Evolutionary conservation across 2,888 invertebrate genomes (phyloP).

Genomic region (Diarsia brunnea): DNA sequence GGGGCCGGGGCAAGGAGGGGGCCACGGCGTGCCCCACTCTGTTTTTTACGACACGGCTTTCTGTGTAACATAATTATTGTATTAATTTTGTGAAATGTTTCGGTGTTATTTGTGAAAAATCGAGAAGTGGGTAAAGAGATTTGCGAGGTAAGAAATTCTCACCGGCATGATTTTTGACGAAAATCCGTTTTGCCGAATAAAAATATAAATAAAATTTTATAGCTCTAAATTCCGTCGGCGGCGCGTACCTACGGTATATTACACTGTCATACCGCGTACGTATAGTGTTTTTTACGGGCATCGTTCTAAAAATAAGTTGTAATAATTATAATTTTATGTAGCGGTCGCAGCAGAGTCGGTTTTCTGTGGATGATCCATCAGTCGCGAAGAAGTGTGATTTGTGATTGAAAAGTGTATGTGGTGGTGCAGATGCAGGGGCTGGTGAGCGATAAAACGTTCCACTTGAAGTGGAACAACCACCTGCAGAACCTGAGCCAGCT

Average conservation of each 20-base stretch:
- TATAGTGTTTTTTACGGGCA: constrained; percentile 91
- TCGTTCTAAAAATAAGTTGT: constrained; percentile 91
- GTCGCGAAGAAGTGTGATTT: constrained; percentile 85
- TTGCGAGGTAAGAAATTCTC: constrained; percentile 87
- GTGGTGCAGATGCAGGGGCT: constrained; percentile 90
- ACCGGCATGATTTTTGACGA: constrained; percentile 80
- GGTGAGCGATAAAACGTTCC: constrained; percentile 92
- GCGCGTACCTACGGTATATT: constrained; percentile 90
- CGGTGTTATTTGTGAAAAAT: constrained; percentile 90
- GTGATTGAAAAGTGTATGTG: constrained; percentile 85
- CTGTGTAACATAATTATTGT: constrained; percentile 91
- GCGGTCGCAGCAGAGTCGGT: constrained; percentile 89
- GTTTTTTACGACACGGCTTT: constrained; percentile 91
- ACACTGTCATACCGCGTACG: constrained; percentile 91
- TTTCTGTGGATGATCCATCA: constrained; percentile 87
- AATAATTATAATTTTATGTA: constrained; percentile 91
- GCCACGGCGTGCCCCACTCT: constrained; percentile 91
- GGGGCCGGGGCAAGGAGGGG: constrained; percentile 90
- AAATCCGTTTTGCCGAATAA: constrained; percentile 81
- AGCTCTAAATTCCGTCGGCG: constrained; percentile 89
- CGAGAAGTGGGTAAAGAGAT: constrained; percentile 86
- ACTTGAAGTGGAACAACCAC: constrained; percentile 94
- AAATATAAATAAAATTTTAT: constrained; percentile 87
- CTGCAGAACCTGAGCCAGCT: constrained; percentile 93
- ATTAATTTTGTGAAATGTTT: constrained; percentile 91